Evolutionary conservation across 2,113 vertebrate genomes (phyloP).

Genomic region (Brevimyrus niger): DNA sequence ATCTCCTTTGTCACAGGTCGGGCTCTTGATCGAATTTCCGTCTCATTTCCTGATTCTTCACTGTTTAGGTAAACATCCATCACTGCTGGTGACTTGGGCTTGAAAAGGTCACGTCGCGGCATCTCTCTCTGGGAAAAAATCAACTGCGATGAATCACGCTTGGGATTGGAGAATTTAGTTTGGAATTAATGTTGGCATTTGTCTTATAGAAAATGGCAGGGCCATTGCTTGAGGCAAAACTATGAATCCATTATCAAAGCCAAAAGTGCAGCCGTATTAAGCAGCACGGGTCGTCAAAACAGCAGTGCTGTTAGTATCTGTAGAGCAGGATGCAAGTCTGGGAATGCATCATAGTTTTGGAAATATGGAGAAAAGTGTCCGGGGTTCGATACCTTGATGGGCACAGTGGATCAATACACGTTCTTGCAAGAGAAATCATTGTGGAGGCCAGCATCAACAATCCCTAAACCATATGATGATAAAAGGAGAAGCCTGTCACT

Average conservation of each 20-base stretch:
- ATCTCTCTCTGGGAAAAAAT: constrained; percentile 47
- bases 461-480: not conserved
- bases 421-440: not conserved
- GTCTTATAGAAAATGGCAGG: constrained; percentile 43
- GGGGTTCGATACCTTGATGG: constrained; percentile 31
- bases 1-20: not conserved
- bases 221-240: constrained; percentile 25
- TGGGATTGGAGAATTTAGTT: constrained; percentile 44
- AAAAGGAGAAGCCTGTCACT: not conserved
- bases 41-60: constrained; percentile 55
- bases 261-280: constrained; percentile 28
- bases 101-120: constrained; percentile 57
- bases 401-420: constrained; percentile 10
- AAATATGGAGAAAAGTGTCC: constrained; percentile 20
- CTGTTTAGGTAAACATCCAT: constrained; percentile 57
- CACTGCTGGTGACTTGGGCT: constrained; percentile 45
- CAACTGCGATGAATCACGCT: constrained; percentile 50
- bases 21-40: constrained; percentile 34
- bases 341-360: constrained; percentile 20
- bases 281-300: not conserved
- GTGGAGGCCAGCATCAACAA: not conserved
- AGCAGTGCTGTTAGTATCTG: constrained; percentile 15
- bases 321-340: not conserved
- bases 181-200: constrained; percentile 54
- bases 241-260: constrained; percentile 36